Base-by-base conservation (phyloP, 2,797 vertebrate genomes). In the Eremophila alpestris region DNA sequence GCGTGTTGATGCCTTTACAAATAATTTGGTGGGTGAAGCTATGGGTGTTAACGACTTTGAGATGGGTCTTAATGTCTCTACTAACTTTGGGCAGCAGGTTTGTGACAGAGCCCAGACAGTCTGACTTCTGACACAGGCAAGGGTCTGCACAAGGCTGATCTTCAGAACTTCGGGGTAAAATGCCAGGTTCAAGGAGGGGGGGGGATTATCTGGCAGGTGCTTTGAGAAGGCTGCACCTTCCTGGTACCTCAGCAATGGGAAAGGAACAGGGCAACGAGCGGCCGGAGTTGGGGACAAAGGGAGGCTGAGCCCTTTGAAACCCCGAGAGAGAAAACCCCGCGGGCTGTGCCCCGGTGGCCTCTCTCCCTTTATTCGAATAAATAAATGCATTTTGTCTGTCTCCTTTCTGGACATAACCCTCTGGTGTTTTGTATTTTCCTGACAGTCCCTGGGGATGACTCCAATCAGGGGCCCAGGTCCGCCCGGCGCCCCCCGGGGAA, bases 181-280 rank as follows among this genome's bases (percentile, higher is more conserved):
- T 20, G 5, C 11, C 21, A 21, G 62, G 41, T 21, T 46, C 27
- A 32, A 21, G 27, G 15, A 17, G 27, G 21, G 10, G n/a, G 36
- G 36, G 36, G 36, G 36, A 8, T 8, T 26, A 13, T 26, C 16
- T 21, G 12, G 7, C 3, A n/a, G 58, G 18, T 1, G 1, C 9
- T 7, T 29, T 3, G 24, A 46, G 58, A 32, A 52, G 7, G n/a
- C 75, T 32, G 60, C 21, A 46, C n/a, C 13, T 16, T 26, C n/a
- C 49, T 10, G 13, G 41, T 46, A 17, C 51, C 29, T 32, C 29
- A 56, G 34, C 41, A 13, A 11, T 5, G 18, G 22, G 22, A 38
- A 38, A 32, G 21, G 17, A 26, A 26, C 2, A 30, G 27, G 22
- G 21, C 58, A 78, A 10, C 10, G 5, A 4, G 27, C 4, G 5